phyloP scores from a whole-genome alignment of 1,140 invertebrate genomes.

The Druon quercuslanigerum region DNA sequence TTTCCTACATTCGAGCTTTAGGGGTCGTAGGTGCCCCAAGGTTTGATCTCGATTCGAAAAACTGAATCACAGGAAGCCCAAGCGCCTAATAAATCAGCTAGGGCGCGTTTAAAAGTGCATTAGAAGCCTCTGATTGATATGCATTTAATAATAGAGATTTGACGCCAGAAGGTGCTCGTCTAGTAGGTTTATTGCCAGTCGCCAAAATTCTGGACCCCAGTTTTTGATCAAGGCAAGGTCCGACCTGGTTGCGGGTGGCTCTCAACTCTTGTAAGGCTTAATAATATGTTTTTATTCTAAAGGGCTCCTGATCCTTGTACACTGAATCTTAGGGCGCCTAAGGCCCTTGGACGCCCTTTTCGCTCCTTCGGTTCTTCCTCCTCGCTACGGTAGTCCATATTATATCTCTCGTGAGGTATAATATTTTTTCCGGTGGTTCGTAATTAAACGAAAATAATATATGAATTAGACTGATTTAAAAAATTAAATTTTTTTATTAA shows the following conservation, averaged over 20 bases:
- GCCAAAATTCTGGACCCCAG: constrained; percentile 37
- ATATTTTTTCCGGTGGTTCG: not conserved
- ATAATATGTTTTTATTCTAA: constrained; percentile 71
- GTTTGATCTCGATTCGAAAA: not conserved
- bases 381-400: constrained; percentile 56
- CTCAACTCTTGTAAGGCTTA: constrained; percentile 54
- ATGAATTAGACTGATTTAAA: not conserved
- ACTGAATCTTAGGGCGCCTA: constrained; percentile 53
- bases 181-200: constrained; percentile 60
- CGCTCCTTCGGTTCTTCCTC: constrained; percentile 53
- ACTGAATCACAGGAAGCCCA: constrained; percentile 45
- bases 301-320: constrained; percentile 62
- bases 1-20: not conserved
- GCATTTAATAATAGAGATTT: constrained; percentile 74
- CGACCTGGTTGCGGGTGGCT: constrained; percentile 52
- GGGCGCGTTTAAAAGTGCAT: constrained; percentile 70
- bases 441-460: constrained; percentile 19
- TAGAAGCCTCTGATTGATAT: constrained; percentile 70
- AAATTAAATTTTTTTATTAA: not conserved
- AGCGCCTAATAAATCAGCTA: constrained; percentile 68
- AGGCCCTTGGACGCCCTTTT: constrained; percentile 58
- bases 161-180: constrained; percentile 58
- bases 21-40: constrained; percentile 18
- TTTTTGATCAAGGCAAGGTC: constrained; percentile 34
- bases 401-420: constrained; percentile 38